A percentile compares a stretch with the other conserved stretches of the same genome.
phyloP scores from a whole-genome alignment of 2,888 invertebrate species.

The Hybos culiciformis region DNA sequence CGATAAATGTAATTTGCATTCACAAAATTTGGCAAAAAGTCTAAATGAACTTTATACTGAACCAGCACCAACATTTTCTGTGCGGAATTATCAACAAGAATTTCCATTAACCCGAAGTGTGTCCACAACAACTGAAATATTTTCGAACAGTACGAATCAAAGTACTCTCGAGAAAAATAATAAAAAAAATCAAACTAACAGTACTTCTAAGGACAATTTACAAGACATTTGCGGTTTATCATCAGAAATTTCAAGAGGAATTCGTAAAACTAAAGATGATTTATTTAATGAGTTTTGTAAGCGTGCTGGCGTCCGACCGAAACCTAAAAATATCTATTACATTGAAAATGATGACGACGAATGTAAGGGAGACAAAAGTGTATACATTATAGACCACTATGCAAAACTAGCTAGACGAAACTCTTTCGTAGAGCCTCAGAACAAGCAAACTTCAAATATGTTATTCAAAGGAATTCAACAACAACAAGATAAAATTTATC shows the following conservation, averaged over 20 bases:
- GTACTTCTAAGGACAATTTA: conserved; percentile 10
- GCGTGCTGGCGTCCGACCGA: conserved; percentile 28
- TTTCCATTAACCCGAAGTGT: conserved; percentile 33
- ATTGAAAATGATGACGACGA: conserved; percentile 20
- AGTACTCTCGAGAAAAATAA: conserved; percentile 8
- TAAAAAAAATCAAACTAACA: conserved; percentile 12
- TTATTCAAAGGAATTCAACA: conserved; percentile 24
- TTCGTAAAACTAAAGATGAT: conserved; percentile 33
- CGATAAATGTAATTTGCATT: conserved; percentile 30
- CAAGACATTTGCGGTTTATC: conserved; percentile 27
- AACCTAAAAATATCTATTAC: conserved; percentile 34
- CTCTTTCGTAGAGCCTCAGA: conserved; percentile 24
- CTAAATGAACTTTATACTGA: conserved; percentile 33
- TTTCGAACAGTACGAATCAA: conserved; percentile 15
- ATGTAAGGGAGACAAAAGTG: conserved; percentile 11
- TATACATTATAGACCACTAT: conserved; percentile 17
- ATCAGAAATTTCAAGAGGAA: conserved; percentile 16
- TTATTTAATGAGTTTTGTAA: conserved; percentile 34
- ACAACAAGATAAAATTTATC: conserved; percentile 17
- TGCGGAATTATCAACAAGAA: conserved; percentile 24
- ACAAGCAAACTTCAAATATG: conserved; percentile 28
- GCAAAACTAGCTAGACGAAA: conserved; percentile 20
- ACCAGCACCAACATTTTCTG: conserved; percentile 17
- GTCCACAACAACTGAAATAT: conserved; percentile 34
- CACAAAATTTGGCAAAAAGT: conserved; percentile 32